Conservation (phyloP, 2,797 vertebrate genomes). For the Gephyroberyx darwinii region DNA sequence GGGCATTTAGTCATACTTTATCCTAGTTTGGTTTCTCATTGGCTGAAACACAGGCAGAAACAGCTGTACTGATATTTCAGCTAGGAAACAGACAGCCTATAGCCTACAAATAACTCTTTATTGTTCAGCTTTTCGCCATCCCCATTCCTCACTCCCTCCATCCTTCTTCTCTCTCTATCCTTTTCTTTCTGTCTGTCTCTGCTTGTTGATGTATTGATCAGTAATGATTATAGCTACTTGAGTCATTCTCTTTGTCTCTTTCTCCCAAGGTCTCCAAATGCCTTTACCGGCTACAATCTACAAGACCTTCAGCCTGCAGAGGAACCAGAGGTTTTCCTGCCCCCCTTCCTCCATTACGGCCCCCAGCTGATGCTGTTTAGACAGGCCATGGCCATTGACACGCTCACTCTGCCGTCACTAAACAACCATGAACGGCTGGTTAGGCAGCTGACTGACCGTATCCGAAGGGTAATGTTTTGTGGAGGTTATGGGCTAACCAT, state of each 20-base stretch:
- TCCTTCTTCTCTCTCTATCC: conserved; percentile 15
- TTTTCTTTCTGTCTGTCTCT: conserved; percentile 35
- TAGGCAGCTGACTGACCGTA: conserved; percentile 75
- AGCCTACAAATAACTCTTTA: conserved; percentile 52
- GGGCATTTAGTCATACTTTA: conserved; percentile 79
- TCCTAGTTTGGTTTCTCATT: conserved; percentile 71
- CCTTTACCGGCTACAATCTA: conserved; percentile 49
- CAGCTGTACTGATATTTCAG: conserved; percentile 40
- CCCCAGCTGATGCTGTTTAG: conserved; percentile 65
- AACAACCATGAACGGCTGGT: conserved; percentile 69
- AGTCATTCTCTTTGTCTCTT: conserved; percentile 42
- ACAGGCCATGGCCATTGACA: conserved; percentile 71
- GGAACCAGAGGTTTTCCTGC: conserved; percentile 9
- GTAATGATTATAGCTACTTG: conserved; percentile 49
- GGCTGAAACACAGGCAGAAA: conserved; percentile 64
- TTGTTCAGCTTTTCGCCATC: conserved; percentile 38
- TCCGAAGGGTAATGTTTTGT: conserved; percentile 48
- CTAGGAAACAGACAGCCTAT: conserved; percentile 46
- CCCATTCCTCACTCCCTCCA: conserved; percentile 27
- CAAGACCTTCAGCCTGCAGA: conserved; percentile 39
- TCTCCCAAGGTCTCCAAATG: conserved; percentile 48
- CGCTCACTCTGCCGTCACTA: conserved; percentile 69
- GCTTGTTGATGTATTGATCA: conserved; percentile 60
- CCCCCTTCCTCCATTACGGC: conserved; percentile 12
- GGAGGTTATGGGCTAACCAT: conserved; percentile 33